Percentiles rank a stretch among this genome's conserved stretches.
phyloP scores from a whole-genome alignment of 37 sponge, comb jelly and placozoan species.

The Beroe ovata region DNA sequence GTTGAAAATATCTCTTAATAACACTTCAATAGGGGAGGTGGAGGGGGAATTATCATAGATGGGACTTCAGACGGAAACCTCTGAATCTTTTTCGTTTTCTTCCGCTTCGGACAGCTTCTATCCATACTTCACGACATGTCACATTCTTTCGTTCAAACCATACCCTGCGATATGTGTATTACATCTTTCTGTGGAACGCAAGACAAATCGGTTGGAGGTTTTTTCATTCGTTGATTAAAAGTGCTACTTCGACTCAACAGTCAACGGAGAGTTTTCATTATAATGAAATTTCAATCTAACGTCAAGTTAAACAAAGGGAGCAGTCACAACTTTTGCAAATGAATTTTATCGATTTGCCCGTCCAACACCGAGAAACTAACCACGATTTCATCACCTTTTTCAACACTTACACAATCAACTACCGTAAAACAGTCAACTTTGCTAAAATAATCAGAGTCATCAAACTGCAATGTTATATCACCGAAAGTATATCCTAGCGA shows the following conservation, averaged over 20 bases:
- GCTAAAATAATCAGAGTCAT: constrained; percentile 13
- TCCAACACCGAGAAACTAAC: neutral
- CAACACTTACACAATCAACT: neutral
- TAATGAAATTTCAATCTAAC: too few relatives aligned
- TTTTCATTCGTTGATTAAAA: too few relatives aligned
- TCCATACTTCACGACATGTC: neutral
- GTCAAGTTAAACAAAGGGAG: too few relatives aligned
- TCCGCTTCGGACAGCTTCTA: constrained; percentile 35
- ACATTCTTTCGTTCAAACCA: neutral
- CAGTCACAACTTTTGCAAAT: neutral
- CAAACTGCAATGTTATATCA: neutral
- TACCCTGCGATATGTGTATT: too few relatives aligned
- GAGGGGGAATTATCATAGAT: too few relatives aligned
- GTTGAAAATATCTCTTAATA: too few relatives aligned
- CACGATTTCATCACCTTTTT: neutral
- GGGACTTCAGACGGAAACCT: too few relatives aligned
- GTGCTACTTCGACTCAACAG: too few relatives aligned
- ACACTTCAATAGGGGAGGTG: too few relatives aligned
- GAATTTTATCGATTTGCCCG: neutral
- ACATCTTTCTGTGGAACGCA: too few relatives aligned
- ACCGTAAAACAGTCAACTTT: constrained; percentile 21
- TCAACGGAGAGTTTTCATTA: too few relatives aligned
- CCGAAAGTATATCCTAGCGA: neutral
- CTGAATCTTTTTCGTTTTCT: constrained; percentile 43
- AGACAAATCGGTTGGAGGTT: too few relatives aligned